A percentile compares a stretch with the other conserved stretches of the same genome.
phyloP scores from a whole-genome alignment of 1,140 invertebrate genomes.

The Eueides isabella region DNA sequence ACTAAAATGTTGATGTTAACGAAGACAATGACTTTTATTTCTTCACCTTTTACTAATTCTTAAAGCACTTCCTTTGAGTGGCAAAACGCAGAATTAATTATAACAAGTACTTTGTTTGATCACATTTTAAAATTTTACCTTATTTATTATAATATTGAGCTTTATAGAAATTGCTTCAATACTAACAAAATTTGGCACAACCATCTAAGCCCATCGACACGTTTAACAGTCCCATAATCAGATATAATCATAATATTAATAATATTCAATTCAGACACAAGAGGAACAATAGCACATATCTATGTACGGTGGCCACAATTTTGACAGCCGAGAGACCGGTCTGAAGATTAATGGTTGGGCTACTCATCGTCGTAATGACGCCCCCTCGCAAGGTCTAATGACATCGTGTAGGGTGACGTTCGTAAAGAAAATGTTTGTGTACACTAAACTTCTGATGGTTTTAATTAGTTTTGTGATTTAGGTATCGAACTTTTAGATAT shows the following conservation, averaged over 20 bases:
- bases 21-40: too few species aligned
- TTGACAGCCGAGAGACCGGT: slow-evolving; percentile 75
- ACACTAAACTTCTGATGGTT: not conserved
- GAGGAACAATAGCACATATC: slow-evolving; percentile 53
- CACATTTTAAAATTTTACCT: too few species aligned
- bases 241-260: slow-evolving; percentile 47
- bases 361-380: slow-evolving; percentile 81
- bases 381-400: slow-evolving; percentile 74
- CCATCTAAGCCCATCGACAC: slow-evolving; percentile 11
- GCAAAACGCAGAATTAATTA: too few species aligned
- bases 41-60: too few species aligned
- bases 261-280: slow-evolving; percentile 44
- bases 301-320: slow-evolving; percentile 75
- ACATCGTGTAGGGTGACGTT: slow-evolving; percentile 68
- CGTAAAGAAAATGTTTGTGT: not conserved
- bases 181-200: slow-evolving; percentile 15
- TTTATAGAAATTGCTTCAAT: not conserved
- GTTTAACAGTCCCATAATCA: slow-evolving; percentile 10
- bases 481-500: not conserved
- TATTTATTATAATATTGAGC: too few species aligned
- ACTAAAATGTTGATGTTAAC: too few species aligned
- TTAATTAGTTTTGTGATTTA: not conserved
- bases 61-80: too few species aligned
- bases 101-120: too few species aligned
- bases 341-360: slow-evolving; percentile 77